Percentiles rank a stretch among this genome's conserved stretches.
Conservation (phyloP, 2,113 vertebrate species). For the Arenaria interpres region DNA sequence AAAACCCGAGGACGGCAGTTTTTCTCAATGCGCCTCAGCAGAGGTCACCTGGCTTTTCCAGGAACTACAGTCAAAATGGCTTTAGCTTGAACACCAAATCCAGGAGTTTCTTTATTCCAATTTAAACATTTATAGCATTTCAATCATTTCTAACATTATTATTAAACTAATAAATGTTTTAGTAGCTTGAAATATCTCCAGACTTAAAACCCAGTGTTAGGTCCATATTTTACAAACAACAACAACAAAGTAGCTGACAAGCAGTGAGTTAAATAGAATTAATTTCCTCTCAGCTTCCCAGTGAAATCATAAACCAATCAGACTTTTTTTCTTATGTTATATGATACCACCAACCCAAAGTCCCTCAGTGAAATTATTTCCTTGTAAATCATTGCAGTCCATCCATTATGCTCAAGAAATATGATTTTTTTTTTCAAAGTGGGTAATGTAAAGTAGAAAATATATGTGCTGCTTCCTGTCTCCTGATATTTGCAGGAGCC, state of each 20-base stretch:
- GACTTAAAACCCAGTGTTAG: slow-evolving; percentile 35
- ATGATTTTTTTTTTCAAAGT: neutral
- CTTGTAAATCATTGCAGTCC: slow-evolving; percentile 48
- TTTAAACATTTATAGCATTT: slow-evolving; percentile 54
- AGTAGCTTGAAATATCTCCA: slow-evolving; percentile 47
- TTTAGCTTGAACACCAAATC: slow-evolving; percentile 19
- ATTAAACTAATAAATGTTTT: slow-evolving; percentile 55
- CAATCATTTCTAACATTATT: slow-evolving; percentile 48
- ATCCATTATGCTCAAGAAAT: slow-evolving; percentile 52
- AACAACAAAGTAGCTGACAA: slow-evolving; percentile 62
- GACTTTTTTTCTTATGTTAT: slow-evolving; percentile 41
- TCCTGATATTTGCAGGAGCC: neutral
- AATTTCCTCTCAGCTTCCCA: slow-evolving; percentile 54
- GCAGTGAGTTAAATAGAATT: slow-evolving; percentile 57
- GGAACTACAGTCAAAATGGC: neutral
- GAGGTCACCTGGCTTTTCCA: neutral
- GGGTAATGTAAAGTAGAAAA: slow-evolving; percentile 19
- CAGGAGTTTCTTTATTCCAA: neutral
- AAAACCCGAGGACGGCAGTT: neutral
- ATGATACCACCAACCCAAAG: slow-evolving; percentile 16
- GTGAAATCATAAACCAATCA: slow-evolving; percentile 59
- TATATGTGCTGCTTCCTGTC: neutral
- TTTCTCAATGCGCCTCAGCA: neutral
- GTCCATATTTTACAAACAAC: slow-evolving; percentile 37
- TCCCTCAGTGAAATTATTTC: slow-evolving; percentile 52